Conservation (phyloP, 2,888 invertebrate genomes). For the Hipparchia sbordonii region DNA sequence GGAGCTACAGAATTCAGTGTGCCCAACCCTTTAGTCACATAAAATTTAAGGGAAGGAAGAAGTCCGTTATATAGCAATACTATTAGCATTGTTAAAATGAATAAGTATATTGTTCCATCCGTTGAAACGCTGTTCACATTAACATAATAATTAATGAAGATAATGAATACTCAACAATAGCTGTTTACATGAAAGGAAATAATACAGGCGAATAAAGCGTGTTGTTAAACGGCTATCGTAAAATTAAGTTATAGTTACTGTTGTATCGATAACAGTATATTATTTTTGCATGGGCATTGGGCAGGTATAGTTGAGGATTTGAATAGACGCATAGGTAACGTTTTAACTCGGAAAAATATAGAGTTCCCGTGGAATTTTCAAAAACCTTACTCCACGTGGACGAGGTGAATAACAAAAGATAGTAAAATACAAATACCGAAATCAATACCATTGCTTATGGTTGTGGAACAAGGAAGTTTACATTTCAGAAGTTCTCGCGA, state of each 20-base stretch:
- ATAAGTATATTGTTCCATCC: slow-evolving; percentile 21
- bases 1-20: not conserved
- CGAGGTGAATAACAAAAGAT: no score
- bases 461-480: no score
- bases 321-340: no score
- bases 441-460: no score
- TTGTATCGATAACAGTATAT: no score
- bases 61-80: slow-evolving; percentile 3
- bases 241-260: slow-evolving; percentile 5
- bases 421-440: no score
- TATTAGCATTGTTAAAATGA: slow-evolving; percentile 17
- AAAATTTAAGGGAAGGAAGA: slow-evolving; percentile 12
- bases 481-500: no score
- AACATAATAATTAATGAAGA: slow-evolving; percentile 22
- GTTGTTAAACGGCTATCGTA: not conserved
- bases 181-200: slow-evolving; percentile 21
- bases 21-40: not conserved
- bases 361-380: no score
- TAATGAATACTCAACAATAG: slow-evolving; percentile 22
- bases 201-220: slow-evolving; percentile 13
- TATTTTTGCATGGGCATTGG: no score
- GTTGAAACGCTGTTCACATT: slow-evolving; percentile 22
- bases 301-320: no score
- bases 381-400: no score
- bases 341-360: no score